Evolutionary conservation across 1,140 invertebrate species (phyloP).

Genomic region (Aporrectodea caliginosa): DNA sequence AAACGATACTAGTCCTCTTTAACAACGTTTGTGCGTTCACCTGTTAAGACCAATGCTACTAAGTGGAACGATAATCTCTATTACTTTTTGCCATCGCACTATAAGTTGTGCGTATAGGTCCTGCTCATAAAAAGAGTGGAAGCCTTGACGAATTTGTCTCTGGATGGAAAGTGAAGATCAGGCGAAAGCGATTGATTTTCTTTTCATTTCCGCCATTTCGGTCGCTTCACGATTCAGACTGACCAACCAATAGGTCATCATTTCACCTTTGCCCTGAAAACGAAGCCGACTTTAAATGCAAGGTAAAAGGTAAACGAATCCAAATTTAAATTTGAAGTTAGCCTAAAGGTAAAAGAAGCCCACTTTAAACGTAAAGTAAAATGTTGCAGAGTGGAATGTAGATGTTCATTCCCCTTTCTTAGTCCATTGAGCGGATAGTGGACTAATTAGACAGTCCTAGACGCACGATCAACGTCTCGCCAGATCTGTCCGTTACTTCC

Average conservation of each 20-base stretch:
- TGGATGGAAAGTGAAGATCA: too few species aligned
- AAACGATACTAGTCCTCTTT: too few species aligned
- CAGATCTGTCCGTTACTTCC: too few species aligned
- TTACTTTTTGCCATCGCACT: too few species aligned
- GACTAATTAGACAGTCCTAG: background rate
- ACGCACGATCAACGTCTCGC: background rate
- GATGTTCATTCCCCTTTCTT: background rate
- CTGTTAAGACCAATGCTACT: too few species aligned
- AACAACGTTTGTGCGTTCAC: too few species aligned
- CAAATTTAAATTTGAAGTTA: background rate
- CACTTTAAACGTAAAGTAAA: background rate
- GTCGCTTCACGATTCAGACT: background rate
- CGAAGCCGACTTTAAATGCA: background rate
- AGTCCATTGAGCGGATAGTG: background rate
- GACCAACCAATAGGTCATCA: background rate
- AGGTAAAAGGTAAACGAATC: background rate
- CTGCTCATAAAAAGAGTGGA: too few species aligned
- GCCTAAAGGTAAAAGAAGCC: background rate
- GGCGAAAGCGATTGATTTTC: too few species aligned
- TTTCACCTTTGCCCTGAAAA: background rate
- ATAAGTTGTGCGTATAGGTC: too few species aligned
- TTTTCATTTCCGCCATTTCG: too few species aligned
- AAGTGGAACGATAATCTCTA: too few species aligned
- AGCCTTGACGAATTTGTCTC: too few species aligned
- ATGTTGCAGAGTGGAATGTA: background rate